Evolutionary conservation across 2,888 invertebrate genomes (phyloP).

Genomic region (Lithophane socia): DNA sequence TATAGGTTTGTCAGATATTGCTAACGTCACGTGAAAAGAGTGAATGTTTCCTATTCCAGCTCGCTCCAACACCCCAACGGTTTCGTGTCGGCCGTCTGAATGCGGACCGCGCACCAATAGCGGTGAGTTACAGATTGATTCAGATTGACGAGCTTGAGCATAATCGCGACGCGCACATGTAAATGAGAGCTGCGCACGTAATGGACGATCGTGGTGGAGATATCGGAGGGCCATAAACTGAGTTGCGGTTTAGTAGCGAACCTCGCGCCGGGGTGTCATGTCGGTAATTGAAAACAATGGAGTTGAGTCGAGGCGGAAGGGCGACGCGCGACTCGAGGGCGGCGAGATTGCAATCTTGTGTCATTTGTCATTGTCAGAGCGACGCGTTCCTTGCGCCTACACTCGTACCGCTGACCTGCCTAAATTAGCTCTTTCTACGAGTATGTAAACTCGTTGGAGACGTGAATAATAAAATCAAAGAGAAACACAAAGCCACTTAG

Average conservation of each 20-base stretch:
- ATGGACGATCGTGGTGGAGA: conserved; percentile 85
- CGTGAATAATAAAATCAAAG: neutral
- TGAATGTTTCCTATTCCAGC: conserved; percentile 88
- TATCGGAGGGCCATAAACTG: conserved; percentile 85
- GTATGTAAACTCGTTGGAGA: conserved; percentile 52
- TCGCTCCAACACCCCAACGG: conserved; percentile 94
- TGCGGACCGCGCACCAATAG: conserved; percentile 83
- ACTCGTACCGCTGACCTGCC: conserved; percentile 81
- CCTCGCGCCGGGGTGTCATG: conserved; percentile 87
- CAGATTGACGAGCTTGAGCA: conserved; percentile 76
- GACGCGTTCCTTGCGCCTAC: conserved; percentile 83
- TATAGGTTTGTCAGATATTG: conserved; percentile 63
- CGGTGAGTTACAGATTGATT: conserved; percentile 85
- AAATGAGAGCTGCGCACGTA: conserved; percentile 81
- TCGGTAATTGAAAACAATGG: conserved; percentile 90
- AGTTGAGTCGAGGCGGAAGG: conserved; percentile 85
- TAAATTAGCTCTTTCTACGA: conserved; percentile 80
- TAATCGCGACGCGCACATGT: conserved; percentile 75
- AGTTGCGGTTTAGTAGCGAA: conserved; percentile 85
- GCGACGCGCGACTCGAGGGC: conserved; percentile 85
- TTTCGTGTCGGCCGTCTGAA: conserved; percentile 94
- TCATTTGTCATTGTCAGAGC: conserved; percentile 94
- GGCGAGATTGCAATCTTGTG: conserved; percentile 93
- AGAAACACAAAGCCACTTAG: conserved; percentile 4
- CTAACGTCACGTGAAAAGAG: conserved; percentile 81